phyloP scores from a whole-genome alignment of 2,797 vertebrate species.

The Anabas testudineus region DNA sequence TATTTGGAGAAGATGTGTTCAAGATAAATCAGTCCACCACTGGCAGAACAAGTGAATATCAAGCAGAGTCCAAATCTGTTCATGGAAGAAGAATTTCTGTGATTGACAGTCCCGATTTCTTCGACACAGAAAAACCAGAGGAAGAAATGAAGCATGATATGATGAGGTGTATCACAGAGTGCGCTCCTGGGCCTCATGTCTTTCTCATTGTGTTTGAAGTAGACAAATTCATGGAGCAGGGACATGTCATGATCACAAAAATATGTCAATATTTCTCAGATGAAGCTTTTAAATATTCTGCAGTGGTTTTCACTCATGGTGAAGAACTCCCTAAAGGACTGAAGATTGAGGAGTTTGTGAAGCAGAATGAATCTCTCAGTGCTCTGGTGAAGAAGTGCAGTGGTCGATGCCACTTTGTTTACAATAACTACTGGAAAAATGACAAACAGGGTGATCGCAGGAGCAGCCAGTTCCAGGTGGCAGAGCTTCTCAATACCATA shows the following conservation, averaged over 20 bases:
- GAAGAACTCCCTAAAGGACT: not conserved
- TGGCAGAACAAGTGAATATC: accelerated
- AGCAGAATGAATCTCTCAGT: accelerated
- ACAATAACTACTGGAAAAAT: conserved; percentile 26
- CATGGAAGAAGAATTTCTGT: not conserved
- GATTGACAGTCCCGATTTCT: conserved; percentile 36
- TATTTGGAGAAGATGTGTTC: accelerated
- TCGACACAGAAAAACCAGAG: accelerated
- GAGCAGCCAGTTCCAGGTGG: conserved; percentile 44
- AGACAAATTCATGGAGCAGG: too few species aligned
- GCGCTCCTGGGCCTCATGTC: conserved; percentile 48
- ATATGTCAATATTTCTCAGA: accelerated
- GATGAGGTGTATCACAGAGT: not conserved
- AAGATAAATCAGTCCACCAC: not conserved
- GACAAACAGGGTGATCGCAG: conserved; percentile 3
- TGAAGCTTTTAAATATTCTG: not conserved
- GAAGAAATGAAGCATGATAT: accelerated
- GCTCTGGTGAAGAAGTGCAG: conserved; percentile 38
- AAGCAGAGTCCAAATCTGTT: accelerated
- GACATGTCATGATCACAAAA: accelerated
- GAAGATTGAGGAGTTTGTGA: not conserved
- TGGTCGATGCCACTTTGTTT: conserved; percentile 1
- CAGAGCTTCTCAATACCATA: conserved; percentile 35
- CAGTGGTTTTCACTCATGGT: conserved; percentile 38
- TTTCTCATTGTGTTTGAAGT: conserved; percentile 44